phyloP scores from a whole-genome alignment of 2,113 vertebrate species.

The Ascaphus truei region DNA sequence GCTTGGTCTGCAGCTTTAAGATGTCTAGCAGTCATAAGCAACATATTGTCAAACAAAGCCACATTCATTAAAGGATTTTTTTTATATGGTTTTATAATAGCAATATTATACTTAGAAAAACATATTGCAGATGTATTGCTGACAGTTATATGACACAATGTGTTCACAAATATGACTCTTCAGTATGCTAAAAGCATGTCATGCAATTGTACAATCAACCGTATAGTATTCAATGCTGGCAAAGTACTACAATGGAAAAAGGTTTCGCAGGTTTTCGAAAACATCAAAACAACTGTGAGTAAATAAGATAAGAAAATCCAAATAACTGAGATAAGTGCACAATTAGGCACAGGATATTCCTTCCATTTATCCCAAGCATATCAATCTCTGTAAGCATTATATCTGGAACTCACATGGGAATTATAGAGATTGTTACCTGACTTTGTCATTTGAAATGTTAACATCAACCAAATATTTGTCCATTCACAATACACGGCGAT shows the following conservation, averaged over 20 bases:
- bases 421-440: too few species aligned
- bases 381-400: too few species aligned
- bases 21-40: not conserved
- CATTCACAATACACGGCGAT: too few species aligned
- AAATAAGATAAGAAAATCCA: not conserved
- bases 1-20: too few species aligned
- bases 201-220: not conserved
- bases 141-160: conserved; percentile 13
- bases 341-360: too few species aligned
- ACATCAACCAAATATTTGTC: too few species aligned
- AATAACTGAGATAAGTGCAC: too few species aligned
- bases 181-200: not conserved
- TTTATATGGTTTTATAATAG: not conserved
- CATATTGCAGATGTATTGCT: conserved; percentile 10
- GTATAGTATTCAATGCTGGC: not conserved
- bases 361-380: too few species aligned
- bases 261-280: not conserved
- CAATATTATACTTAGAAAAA: not conserved
- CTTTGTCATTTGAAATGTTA: too few species aligned
- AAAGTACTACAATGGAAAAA: not conserved
- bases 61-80: not conserved
- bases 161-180: not conserved
- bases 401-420: too few species aligned
- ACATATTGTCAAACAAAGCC: not conserved
- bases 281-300: conserved; percentile 8